Evolutionary conservation across 2,888 invertebrate species (phyloP).

Genomic region (Crocallis elinguaria): DNA sequence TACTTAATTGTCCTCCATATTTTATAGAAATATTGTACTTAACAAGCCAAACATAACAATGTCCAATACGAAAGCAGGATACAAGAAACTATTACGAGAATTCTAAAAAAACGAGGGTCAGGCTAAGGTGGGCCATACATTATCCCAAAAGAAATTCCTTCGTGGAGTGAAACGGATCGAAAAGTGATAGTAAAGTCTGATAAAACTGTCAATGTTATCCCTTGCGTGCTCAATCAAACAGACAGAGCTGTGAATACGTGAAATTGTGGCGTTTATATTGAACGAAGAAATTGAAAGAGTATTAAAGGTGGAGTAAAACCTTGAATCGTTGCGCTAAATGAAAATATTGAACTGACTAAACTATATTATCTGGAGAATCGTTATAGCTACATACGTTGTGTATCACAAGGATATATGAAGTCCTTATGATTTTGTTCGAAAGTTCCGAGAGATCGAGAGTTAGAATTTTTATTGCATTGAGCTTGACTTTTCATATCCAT

Average conservation of each 20-base stretch:
- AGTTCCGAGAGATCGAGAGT: too few species aligned
- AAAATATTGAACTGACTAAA: too few species aligned
- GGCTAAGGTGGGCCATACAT: conserved; percentile 32
- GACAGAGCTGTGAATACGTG: conserved; percentile 22
- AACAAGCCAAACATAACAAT: background rate
- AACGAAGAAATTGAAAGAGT: conserved; percentile 2
- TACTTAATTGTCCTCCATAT: too few species aligned
- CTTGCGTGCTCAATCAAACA: conserved; percentile 48
- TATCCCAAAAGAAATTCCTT: conserved; percentile 44
- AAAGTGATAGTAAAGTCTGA: conserved; percentile 54
- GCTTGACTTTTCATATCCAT: too few species aligned
- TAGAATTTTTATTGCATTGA: too few species aligned
- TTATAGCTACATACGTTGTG: too few species aligned
- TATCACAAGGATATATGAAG: too few species aligned
- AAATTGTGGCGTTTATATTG: conserved; percentile 7
- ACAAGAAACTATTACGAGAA: conserved; percentile 31
- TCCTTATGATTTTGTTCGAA: too few species aligned
- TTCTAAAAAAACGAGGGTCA: conserved; percentile 37
- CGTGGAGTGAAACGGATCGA: conserved; percentile 41
- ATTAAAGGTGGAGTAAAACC: background rate
- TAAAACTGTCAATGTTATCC: conserved; percentile 55
- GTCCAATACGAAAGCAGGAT: conserved; percentile 12
- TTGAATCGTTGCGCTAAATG: too few species aligned
- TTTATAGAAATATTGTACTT: too few species aligned
- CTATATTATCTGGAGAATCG: too few species aligned